Evolutionary conservation across 2,113 vertebrate species (phyloP), one percentile per base, ranked within the genome.

Genomic region (Sebastes schlegelii): DNA sequence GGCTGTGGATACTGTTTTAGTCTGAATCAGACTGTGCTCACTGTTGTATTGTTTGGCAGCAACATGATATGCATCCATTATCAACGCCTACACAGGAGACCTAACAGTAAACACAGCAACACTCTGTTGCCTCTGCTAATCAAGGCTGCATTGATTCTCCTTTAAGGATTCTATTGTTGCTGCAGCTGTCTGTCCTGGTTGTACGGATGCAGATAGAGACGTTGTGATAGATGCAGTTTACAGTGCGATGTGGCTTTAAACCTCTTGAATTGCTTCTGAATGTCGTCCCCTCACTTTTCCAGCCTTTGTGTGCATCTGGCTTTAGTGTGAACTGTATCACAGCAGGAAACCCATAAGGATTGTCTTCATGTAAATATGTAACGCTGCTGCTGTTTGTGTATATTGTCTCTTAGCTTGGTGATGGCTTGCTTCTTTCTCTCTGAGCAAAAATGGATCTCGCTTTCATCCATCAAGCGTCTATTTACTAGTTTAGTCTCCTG

Each of bases 401-500:
- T n/a, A 12, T 26, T 43, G 60, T n/a, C 17, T 83, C 17, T 34
- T 42, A 0, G 14, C 55, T 64, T 14, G 17, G 8, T 8, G 63
- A 16, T 12, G 5, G 57, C 60, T 80, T 57, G 57, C 60, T 80
- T 57, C 46, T 65, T 52, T 43, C 46, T 74, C 1, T 3, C 45
- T 26, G n/a, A 43, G 52, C 52, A 57, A 26, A 58, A 65, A 4
- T 49, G 23, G 12, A 76, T 84, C 40, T 13, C 0, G 1, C 65
- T 76, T 80, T 79, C 10, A 34, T 80, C 65, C 23, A 6, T 45
- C 3, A 0, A 71, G 73, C 1, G 1, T 42, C 78, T 84, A 79
- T 90, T 86, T 82, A 84, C 86, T 34, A 57, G 48, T 57, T 82
- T 68, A 12, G 51, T 71, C 89, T 75, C 84, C 45, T n/a, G 91